Percentiles rank a stretch among this genome's conserved stretches.
Conservation (phyloP, 53 echinoderm and acorn worm genomes). For the Pentamera pediparva region DNA sequence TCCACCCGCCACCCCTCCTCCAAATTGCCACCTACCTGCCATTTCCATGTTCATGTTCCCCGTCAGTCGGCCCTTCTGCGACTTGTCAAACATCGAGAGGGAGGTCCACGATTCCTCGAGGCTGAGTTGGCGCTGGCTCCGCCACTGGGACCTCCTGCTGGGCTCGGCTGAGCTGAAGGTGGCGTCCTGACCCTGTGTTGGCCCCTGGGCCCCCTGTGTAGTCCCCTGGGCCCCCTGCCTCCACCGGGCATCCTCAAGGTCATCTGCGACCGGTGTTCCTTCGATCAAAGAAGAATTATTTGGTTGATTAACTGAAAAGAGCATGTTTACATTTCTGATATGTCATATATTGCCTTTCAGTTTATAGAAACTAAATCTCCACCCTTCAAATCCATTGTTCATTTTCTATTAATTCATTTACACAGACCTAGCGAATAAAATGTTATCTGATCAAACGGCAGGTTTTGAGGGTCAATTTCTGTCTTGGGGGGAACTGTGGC, state of each 20-base stretch:
- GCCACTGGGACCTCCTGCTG: conserved; percentile 40
- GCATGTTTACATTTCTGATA: no score
- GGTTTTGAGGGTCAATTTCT: no score
- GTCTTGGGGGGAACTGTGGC: no score
- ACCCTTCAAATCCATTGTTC: background rate
- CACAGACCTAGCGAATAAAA: no score
- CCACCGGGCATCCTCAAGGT: conserved; percentile 74
- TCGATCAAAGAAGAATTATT: background rate
- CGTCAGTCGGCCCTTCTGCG: conserved; percentile 74
- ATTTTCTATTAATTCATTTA: no score
- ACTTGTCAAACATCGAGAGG: conserved; percentile 77
- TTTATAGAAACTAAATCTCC: background rate
- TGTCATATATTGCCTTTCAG: background rate
- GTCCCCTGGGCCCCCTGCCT: conserved; percentile 40
- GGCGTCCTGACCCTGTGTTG: background rate
- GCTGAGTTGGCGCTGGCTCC: conserved; percentile 59
- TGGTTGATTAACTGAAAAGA: background rate
- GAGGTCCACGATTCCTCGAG: conserved; percentile 93
- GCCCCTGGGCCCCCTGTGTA: conserved; percentile 34
- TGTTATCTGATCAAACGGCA: no score
- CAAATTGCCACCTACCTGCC: conserved; percentile 58
- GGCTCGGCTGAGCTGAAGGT: background rate
- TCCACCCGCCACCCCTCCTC: no score
- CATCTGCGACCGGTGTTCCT: conserved; percentile 56
- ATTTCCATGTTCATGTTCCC: conserved; percentile 68